Conservation (phyloP, 1,140 invertebrate species). For the Scylla paramamosain region DNA sequence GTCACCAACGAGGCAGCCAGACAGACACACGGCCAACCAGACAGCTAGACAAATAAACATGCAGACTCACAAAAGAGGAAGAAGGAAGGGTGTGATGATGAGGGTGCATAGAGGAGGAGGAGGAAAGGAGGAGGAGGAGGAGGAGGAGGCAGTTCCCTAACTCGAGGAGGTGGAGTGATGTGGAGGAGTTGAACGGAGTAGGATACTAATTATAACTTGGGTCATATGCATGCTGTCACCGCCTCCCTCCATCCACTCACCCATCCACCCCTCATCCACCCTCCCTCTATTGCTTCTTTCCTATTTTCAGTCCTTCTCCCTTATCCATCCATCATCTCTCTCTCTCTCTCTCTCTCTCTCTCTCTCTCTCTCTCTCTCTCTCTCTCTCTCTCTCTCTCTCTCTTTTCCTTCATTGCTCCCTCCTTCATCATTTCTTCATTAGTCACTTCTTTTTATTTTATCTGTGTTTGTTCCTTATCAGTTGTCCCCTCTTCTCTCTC, state of each 20-base stretch:
- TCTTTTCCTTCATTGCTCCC: background rate
- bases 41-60: background rate
- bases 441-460: no score
- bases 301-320: no score
- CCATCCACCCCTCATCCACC: no score
- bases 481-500: no score
- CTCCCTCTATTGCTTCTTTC: no score
- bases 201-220: background rate
- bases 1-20: no score
- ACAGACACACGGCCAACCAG: no score
- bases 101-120: background rate
- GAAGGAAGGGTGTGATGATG: background rate
- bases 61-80: background rate
- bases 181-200: background rate
- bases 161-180: background rate
- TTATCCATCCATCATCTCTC: background rate
- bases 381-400: no score
- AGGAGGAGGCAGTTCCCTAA: background rate
- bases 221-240: background rate
- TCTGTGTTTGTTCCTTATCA: no score
- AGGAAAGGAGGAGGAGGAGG: background rate
- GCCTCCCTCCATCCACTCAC: background rate
- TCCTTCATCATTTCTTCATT: no score
- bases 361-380: background rate
- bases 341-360: background rate